Percentiles rank a stretch among this genome's conserved stretches.
phyloP scores from a whole-genome alignment of 2,888 invertebrate species.

The Laothoe populi region DNA sequence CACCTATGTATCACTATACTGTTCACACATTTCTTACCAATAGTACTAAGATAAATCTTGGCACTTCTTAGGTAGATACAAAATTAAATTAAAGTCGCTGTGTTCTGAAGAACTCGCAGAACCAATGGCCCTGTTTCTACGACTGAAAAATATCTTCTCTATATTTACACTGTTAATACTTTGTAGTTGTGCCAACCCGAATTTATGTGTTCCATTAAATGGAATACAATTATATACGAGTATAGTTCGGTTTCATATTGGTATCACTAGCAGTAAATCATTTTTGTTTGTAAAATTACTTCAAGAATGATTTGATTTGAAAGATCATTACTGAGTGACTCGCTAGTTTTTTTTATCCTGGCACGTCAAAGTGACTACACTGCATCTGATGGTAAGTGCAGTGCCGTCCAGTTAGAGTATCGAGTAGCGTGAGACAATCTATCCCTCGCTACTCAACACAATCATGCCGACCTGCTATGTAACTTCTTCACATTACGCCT shows the following conservation, averaged over 20 bases:
- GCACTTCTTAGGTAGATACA: slow-evolving; percentile 38
- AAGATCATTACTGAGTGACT: too few species aligned
- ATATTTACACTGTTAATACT: slow-evolving; percentile 73
- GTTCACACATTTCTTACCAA: slow-evolving; percentile 39
- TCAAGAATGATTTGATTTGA: too few species aligned
- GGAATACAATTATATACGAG: slow-evolving; percentile 53
- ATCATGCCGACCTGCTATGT: too few species aligned
- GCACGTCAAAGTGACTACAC: too few species aligned
- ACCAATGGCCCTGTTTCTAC: slow-evolving; percentile 54
- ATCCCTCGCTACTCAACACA: too few species aligned
- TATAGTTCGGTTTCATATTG: slow-evolving; percentile 7
- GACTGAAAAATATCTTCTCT: slow-evolving; percentile 65
- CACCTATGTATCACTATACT: slow-evolving; percentile 27
- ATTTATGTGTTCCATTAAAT: slow-evolving; percentile 82
- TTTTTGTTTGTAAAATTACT: too few species aligned
- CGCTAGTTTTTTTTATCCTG: too few species aligned
- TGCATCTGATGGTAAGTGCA: too few species aligned
- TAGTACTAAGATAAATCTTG: slow-evolving; percentile 38
- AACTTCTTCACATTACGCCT: too few species aligned
- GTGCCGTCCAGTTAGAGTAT: too few species aligned
- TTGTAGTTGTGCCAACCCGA: slow-evolving; percentile 83
- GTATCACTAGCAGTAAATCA: slow-evolving; percentile 9
- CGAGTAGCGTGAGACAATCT: too few species aligned
- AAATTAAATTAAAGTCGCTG: slow-evolving; percentile 42
- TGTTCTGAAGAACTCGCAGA: slow-evolving; percentile 45